These are phyloP conservation scores for Agraylea sexmaculata DNA, from an alignment of 1,140 invertebrate species.

Conservation along the genomic window DNA sequence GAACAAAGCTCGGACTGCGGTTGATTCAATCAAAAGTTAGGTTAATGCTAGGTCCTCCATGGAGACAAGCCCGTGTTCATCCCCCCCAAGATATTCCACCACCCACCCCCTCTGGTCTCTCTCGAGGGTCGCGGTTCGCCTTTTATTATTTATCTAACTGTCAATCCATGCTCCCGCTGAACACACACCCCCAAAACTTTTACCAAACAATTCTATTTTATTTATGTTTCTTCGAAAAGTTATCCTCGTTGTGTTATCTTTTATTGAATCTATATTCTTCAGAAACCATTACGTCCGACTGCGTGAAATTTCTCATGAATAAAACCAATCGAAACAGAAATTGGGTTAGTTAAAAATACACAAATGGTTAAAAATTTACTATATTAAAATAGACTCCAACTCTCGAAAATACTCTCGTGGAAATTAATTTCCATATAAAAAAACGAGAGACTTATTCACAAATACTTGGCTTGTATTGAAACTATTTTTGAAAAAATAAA, in stretches of 20 bases:
- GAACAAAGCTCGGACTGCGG: too few relatives aligned
- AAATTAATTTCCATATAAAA: not conserved
- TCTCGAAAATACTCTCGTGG: not conserved
- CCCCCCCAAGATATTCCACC: too few relatives aligned
- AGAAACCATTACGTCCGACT: conserved; percentile 6
- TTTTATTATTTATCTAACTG: conserved; percentile 22
- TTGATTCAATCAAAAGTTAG: conserved; percentile 22
- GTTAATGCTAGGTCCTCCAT: conserved; percentile 16
- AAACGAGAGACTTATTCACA: not conserved
- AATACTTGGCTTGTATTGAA: not conserved
- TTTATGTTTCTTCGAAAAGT: conserved; percentile 16
- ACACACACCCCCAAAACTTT: conserved; percentile 16
- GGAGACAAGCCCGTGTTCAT: conserved; percentile 1
- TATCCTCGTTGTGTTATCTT: not conserved
- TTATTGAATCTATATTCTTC: conserved; percentile 9
- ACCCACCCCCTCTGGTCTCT: conserved; percentile 3
- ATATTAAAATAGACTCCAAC: conserved; percentile 1
- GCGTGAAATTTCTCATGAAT: conserved; percentile 8
- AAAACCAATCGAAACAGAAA: not conserved
- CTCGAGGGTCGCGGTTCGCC: conserved; percentile 2
- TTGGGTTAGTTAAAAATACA: conserved; percentile 3
- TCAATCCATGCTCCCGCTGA: conserved; percentile 20
- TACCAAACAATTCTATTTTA: conserved; percentile 7
- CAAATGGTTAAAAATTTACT: not conserved
- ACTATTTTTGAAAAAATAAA: not conserved